Conservation (phyloP, 2,888 invertebrate species). For the Masnerella sp. region DNA sequence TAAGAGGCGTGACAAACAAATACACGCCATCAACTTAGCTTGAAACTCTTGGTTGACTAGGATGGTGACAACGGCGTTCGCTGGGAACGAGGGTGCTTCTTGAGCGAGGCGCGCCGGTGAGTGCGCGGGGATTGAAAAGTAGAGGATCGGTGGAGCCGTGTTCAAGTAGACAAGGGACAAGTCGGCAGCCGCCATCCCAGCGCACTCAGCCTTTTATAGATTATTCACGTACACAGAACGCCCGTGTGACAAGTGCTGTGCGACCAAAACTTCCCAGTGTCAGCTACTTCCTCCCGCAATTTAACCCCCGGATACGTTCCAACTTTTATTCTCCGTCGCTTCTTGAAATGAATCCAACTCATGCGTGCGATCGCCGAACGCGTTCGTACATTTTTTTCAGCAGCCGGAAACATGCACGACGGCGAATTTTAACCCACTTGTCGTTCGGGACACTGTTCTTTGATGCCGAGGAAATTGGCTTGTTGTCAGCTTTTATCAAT, state of each 20-base stretch:
- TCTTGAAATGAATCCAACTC: conserved; percentile 25
- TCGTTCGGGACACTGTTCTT: no score
- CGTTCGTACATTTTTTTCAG: not conserved
- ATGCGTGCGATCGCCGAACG: not conserved
- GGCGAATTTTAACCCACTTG: conserved; percentile 4
- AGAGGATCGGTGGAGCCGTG: conserved; percentile 75
- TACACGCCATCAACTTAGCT: conserved; percentile 71
- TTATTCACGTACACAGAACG: conserved; percentile 75
- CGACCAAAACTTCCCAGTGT: conserved; percentile 52
- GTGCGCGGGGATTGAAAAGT: conserved; percentile 69
- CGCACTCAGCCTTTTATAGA: conserved; percentile 75
- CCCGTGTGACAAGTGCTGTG: conserved; percentile 72
- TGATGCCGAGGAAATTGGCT: conserved; percentile 18
- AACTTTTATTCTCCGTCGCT: conserved; percentile 27
- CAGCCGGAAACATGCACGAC: not conserved
- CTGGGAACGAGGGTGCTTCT: conserved; percentile 58
- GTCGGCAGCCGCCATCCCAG: conserved; percentile 72
- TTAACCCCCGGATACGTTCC: conserved; percentile 34
- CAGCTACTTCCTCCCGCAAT: conserved; percentile 45
- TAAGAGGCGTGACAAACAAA: conserved; percentile 72
- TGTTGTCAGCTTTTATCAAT: no score
- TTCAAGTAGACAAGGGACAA: conserved; percentile 77
- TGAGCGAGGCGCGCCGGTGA: conserved; percentile 52
- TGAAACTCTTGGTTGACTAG: conserved; percentile 70
- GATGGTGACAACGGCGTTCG: conserved; percentile 58